A percentile compares a stretch with the other conserved stretches of the same genome.
These are phyloP conservation scores for Molanna angustata DNA, from an alignment of 2,888 invertebrate species.

Conservation along the genomic window DNA sequence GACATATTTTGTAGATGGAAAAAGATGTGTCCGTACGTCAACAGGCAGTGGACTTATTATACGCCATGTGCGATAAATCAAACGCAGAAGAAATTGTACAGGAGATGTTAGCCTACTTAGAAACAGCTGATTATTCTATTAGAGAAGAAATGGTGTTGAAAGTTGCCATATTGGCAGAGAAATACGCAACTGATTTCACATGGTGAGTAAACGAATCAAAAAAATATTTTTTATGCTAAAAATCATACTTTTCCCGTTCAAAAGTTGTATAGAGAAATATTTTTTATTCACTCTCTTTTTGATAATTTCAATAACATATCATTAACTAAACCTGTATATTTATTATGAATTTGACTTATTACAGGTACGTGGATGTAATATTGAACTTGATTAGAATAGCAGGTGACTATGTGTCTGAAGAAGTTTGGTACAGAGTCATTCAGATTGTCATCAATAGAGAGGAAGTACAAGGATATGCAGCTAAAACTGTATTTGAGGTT, in stretches of 20 bases:
- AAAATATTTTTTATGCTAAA: too few relatives aligned
- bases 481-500: conserved; percentile 98
- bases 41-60: conserved; percentile 95
- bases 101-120: conserved; percentile 98
- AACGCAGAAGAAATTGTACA: conserved; percentile 99
- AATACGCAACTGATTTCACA: conserved; percentile 98
- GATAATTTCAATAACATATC: not conserved
- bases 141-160: conserved; percentile 99
- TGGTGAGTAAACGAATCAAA: conserved; percentile 64
- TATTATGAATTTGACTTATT: conserved; percentile 20
- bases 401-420: conserved; percentile 99
- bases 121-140: conserved; percentile 99
- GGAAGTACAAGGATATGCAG: conserved; percentile 99
- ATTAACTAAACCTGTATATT: not conserved
- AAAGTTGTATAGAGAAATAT: too few relatives aligned
- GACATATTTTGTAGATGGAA: conserved; percentile 74
- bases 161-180: conserved; percentile 98
- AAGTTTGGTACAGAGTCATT: conserved; percentile 99
- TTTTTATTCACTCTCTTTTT: not conserved
- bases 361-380: conserved; percentile 86
- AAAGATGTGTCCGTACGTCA: conserved; percentile 97
- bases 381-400: conserved; percentile 98
- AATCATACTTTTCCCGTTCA: too few relatives aligned
- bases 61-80: conserved; percentile 99
- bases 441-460: conserved; percentile 99